phyloP scores from a whole-genome alignment of 2,797 vertebrate species.

The Microhierax caerulescens region DNA sequence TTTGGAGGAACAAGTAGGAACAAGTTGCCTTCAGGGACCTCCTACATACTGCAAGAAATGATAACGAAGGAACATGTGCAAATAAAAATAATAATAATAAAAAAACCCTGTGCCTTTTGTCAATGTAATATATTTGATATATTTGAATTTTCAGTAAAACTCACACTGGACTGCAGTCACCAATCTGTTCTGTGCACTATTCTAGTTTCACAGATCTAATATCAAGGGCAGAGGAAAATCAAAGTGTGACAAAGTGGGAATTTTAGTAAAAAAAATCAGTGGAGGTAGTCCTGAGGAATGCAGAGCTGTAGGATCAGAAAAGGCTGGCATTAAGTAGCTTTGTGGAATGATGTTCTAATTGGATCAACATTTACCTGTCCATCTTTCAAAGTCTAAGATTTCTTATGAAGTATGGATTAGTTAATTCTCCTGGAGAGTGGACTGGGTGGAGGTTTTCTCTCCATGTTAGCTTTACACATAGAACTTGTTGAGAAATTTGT shows the following conservation, averaged over 20 bases:
- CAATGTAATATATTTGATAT: not conserved
- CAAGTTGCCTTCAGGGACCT: not conserved
- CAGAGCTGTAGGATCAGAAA: not conserved
- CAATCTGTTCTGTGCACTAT: not conserved
- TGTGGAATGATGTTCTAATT: not conserved
- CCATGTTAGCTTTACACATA: not conserved
- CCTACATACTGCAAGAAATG: not conserved
- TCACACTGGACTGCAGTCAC: not conserved
- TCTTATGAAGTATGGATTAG: not conserved
- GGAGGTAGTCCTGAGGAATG: not conserved
- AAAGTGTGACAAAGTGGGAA: not conserved
- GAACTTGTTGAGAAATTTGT: not conserved
- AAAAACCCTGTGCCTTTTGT: not conserved
- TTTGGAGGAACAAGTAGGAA: not conserved
- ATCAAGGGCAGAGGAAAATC: not conserved
- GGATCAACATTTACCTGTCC: not conserved
- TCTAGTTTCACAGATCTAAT: not conserved
- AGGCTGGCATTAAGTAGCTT: not conserved
- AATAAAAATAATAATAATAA: not conserved
- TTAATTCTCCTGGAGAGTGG: not conserved
- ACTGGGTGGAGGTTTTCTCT: not conserved
- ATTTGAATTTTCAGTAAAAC: not conserved
- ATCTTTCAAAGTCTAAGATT: not conserved
- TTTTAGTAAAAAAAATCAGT: not conserved
- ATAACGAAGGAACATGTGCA: not conserved